Base-by-base conservation (phyloP, 2,113 vertebrate genomes). In the Nyctibius bracteatus region DNA sequence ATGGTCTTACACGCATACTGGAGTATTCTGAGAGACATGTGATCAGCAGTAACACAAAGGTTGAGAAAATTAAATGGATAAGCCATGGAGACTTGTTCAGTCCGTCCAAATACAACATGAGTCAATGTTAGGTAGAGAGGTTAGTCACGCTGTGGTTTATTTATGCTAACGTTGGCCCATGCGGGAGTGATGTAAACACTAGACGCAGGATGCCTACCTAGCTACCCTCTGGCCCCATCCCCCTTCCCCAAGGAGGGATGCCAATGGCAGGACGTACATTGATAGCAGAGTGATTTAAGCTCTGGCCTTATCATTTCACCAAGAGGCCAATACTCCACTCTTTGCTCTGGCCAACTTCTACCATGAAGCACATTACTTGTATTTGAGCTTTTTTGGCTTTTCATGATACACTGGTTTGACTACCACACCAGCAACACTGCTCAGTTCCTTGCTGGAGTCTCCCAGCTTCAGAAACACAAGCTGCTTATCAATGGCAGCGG, bases 121-220 rank as follows among this genome's bases (percentile, higher is more conserved):
- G 73, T 91, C 86, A 92, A 27, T 8, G 24, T 71, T 74, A 87
- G 78, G 82, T 75, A 95, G 25, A 92, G 82, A 94, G 70, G 83
- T 89, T 89, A 86, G 59, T 96, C 92, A 96, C 3, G 6, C 65
- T 87, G 58, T 12, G 77, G 83, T 89, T 96, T 96, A 94, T 88
- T 94, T 93, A 91, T 2, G 14, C 47, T 91, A 33, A 9, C 3
- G 4, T 3, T 80, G 61, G 84, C 51, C 91, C 59, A n/a, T 41
- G 43, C 11, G 0, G 18, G 67, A 63, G 85, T 8, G n/a, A 86
- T 61, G 90, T 46, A 73, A 80, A 65, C n/a, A 54, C 22, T 2
- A 13, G 44, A 84, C 55, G 52, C 52, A 65, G 35, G 67, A 57
- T 68, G 68, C 35, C 47, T 41, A 37, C 79, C 39, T 13, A 37